Percentiles rank a stretch among this genome's conserved stretches.
Conservation (phyloP, 2,888 invertebrate species). For the Argyra leucocephala region DNA sequence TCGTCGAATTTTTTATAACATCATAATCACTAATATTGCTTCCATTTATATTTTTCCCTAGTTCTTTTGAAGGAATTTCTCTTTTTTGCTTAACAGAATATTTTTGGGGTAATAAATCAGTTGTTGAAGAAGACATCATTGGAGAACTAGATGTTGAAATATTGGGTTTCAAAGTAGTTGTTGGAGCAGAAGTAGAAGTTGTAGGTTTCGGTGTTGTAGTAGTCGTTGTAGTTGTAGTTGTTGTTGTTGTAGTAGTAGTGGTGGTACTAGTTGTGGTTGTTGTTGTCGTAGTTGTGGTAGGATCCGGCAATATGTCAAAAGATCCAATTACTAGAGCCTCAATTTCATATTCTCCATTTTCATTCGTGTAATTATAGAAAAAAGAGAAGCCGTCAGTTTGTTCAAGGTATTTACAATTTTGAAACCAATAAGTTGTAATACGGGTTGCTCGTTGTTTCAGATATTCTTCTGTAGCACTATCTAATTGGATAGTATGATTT, state of each 20-base stretch:
- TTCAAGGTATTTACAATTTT: conserved; percentile 64
- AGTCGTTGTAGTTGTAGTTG: conserved; percentile 39
- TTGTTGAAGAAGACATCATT: conserved; percentile 36
- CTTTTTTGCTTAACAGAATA: conserved; percentile 16
- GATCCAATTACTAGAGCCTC: conserved; percentile 65
- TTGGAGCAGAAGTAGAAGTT: conserved; percentile 40
- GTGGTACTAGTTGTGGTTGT: conserved; percentile 49
- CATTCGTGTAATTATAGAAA: conserved; percentile 53
- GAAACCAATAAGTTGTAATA: conserved; percentile 65
- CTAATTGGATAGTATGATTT: conserved; percentile 50
- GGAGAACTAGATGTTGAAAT: conserved; percentile 35
- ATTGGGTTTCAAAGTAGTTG: conserved; percentile 37
- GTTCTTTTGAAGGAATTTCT: not conserved
- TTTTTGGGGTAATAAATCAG: conserved; percentile 31
- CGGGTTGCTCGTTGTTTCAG: conserved; percentile 48
- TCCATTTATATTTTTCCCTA: conserved; percentile 21
- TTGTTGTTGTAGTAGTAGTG: conserved; percentile 45
- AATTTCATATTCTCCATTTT: conserved; percentile 52
- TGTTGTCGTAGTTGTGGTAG: conserved; percentile 37
- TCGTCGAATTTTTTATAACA: conserved; percentile 22
- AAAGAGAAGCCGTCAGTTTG: conserved; percentile 53
- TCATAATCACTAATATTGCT: conserved; percentile 26
- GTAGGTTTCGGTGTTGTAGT: conserved; percentile 45
- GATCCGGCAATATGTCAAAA: conserved; percentile 50
- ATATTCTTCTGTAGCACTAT: conserved; percentile 53